These are phyloP conservation scores for Pandion haliaetus DNA, from an alignment of 2,113 vertebrate species.

Conservation along the genomic window DNA sequence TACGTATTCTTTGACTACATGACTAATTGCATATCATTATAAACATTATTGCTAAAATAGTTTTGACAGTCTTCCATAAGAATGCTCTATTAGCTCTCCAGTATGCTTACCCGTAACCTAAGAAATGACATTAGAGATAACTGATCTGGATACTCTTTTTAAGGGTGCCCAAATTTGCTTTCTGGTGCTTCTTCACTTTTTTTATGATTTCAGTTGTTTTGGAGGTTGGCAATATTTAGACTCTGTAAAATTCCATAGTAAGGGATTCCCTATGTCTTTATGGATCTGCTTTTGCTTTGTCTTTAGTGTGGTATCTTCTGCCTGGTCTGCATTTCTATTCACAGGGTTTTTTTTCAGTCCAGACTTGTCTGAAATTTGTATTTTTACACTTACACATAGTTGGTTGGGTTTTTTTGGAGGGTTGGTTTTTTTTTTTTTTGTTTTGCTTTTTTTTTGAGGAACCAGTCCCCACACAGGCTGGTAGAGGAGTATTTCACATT, in stretches of 20 bases:
- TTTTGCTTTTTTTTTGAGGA: background rate
- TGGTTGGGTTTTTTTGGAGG: background rate
- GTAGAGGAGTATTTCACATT: background rate
- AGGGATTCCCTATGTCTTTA: background rate
- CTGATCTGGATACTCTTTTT: background rate
- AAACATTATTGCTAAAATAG: background rate
- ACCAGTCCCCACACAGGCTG: background rate
- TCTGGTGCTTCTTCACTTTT: background rate
- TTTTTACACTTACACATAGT: background rate
- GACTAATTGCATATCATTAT: background rate
- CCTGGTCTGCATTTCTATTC: background rate
- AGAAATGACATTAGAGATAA: background rate
- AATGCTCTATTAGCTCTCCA: background rate
- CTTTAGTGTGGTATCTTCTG: background rate
- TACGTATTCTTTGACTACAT: background rate
- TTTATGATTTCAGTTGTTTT: background rate
- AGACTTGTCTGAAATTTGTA: background rate
- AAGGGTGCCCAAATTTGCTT: background rate
- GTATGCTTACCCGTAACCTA: background rate
- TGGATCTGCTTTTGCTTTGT: background rate
- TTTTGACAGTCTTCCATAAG: background rate
- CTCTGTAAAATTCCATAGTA: background rate
- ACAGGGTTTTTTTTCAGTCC: no score
- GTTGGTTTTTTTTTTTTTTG: background rate
- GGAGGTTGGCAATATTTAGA: background rate